Percentiles rank a stretch among this genome's conserved stretches.
These are phyloP conservation scores for Philypnodon macrostomus DNA, from an alignment of 2,797 vertebrate genomes.

Conservation along the genomic window DNA sequence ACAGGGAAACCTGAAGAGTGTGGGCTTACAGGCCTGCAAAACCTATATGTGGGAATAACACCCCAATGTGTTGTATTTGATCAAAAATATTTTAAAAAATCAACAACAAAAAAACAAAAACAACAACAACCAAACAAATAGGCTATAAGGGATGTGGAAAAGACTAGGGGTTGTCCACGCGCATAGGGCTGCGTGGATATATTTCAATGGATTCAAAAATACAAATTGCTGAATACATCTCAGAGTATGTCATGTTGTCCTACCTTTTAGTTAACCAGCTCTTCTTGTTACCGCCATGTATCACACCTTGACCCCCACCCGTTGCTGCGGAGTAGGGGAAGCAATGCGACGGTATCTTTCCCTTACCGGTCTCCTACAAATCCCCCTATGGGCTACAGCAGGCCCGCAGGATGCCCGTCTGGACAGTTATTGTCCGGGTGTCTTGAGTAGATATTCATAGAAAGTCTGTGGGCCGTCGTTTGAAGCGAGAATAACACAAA, in stretches of 20 bases:
- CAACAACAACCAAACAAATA: too few species aligned
- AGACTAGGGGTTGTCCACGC: too few species aligned
- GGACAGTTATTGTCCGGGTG: constrained; percentile 1
- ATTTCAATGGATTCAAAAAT: not conserved
- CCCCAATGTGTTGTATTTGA: not conserved
- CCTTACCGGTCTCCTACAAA: not conserved
- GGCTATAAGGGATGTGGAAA: too few species aligned
- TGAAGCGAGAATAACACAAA: constrained; percentile 15
- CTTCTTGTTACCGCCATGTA: constrained; percentile 49
- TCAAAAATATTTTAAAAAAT: not conserved
- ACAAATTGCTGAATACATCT: not conserved
- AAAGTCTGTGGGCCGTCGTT: constrained; percentile 29
- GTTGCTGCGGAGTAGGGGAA: constrained; percentile 24
- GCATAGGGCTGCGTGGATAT: too few species aligned
- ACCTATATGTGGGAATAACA: too few species aligned
- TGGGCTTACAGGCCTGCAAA: constrained; percentile 5
- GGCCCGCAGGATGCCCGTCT: constrained; percentile 14
- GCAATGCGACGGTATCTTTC: constrained; percentile 22
- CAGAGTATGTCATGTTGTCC: constrained; percentile 7
- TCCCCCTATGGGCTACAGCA: constrained; percentile 6
- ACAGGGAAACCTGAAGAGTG: constrained; percentile 27
- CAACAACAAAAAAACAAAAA: not conserved
- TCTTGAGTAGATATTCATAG: constrained; percentile 30
- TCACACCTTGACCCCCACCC: constrained; percentile 42
- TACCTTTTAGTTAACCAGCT: constrained; percentile 56